phyloP scores from a whole-genome alignment of 2,797 vertebrate species.

The Propithecus deckenii region DNA sequence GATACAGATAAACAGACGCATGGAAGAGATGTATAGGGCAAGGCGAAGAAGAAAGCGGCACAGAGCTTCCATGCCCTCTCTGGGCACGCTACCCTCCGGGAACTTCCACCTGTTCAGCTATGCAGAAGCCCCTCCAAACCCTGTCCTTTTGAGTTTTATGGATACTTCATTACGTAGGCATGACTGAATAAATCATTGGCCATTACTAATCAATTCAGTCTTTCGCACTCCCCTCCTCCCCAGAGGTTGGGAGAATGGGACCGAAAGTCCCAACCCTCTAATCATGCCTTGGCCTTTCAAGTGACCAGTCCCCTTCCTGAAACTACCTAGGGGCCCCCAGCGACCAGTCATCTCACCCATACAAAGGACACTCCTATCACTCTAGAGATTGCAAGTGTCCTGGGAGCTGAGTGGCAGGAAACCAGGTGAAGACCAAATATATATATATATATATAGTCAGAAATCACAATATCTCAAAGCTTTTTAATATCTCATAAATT shows the following conservation, averaged over 20 bases:
- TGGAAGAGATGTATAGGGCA: neutral
- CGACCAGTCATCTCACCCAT: neutral
- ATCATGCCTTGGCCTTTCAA: neutral
- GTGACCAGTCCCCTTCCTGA: neutral
- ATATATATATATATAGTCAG: too few species aligned
- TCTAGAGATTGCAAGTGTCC: neutral
- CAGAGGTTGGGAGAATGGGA: neutral
- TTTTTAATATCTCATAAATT: neutral
- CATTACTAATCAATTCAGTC: neutral
- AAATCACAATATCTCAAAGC: neutral
- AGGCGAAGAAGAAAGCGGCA: neutral
- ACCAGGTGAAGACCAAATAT: neutral
- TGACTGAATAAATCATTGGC: neutral
- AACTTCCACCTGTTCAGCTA: neutral
- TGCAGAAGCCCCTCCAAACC: neutral
- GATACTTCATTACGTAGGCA: neutral
- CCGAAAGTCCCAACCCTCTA: neutral
- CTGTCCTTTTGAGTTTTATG: neutral
- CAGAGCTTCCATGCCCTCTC: neutral
- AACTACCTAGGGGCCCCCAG: accelerated
- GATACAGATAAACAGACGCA: neutral
- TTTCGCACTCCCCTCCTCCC: neutral
- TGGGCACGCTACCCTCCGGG: neutral
- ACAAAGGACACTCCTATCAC: neutral
- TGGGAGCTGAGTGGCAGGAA: neutral